Base-by-base conservation (phyloP, 2,888 invertebrate species). In the Epistrophe eligans region DNA sequence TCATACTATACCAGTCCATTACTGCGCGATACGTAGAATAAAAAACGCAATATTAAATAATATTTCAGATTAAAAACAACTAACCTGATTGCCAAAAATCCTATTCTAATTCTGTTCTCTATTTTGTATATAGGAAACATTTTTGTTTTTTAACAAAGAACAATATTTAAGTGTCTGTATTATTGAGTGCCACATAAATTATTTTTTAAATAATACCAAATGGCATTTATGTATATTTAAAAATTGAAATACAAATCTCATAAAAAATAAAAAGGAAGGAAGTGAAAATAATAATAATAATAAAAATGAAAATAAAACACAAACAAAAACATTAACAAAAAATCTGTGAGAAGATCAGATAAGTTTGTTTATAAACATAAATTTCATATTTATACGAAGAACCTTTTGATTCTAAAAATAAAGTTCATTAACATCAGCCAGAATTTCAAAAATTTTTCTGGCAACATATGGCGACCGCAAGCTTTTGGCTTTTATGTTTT, bases 381-480 rank as follows among this genome's bases (percentile, higher is more conserved):
- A 45, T 64, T n/a, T 24, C 17, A 32, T 64, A 32, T 64, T 45
- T 62, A 15, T 13, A 52, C 2, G 7, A 11, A 38, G 73, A 77
- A 67, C 60, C 62, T 70, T 83, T 71, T 71, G 35, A 70, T 57
- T 84, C 79, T 84, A 84, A 84, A 79, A 84, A 84, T 84, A 67
- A 38, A 67, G 66, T 10, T 35, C 40, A 64, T 35, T n/a, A 48
- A 55, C 45, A 62, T 48, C 50, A 28, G 38, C 19, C 52, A 73
- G 77, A 52, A 50, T 64, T 58, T 58, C 2, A 67, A 43, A 60
- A 35, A 35, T 35, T n/a, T 24, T 50, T 17, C 67, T 67, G 67
- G 67, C 67, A 67, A 50, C 67, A 67, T 50, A 67, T 67, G 67
- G 67, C 17, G 50, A 67, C 67, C 67, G 35, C 10, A n/a, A 28